Base-by-base conservation (phyloP, 2,888 invertebrate species). In the Polyommatus icarus region DNA sequence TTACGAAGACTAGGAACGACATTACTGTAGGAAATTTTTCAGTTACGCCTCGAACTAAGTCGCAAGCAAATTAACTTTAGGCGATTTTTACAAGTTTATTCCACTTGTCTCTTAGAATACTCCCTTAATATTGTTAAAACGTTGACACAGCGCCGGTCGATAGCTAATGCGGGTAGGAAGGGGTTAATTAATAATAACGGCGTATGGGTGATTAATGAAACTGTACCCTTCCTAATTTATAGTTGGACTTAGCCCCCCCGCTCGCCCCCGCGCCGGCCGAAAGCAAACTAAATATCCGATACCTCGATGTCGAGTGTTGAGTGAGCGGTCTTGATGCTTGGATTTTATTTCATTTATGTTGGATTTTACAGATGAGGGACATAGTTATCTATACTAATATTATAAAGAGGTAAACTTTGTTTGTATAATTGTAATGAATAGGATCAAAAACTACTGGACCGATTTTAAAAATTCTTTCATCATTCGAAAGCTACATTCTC, bases 131-230 rank as follows among this genome's bases (percentile, higher is more conserved):
- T 67, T 29, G 32, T 67, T 29, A 67, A 67, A 67, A 86, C 88
- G 88, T 91, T 91, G 91, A 91, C 91, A 90, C 84, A 83, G 84
- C 85, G 83, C 83, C 87, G 92, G 89, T 93, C 92, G 93, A 92
- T 93, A 92, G 87, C 89, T 92, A 92, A 91, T 91, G 90, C 90
- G 89, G 87, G 87, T 88, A 88, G 86, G 89, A 90, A 91, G 92
- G 93, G 91, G 93, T 94, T 93, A 94, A 94, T 94, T 94, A 94
- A 94, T 94, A 94, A 94, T 94, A 94, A 94, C 93, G 91, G 91
- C 92, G 93, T 93, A 94, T 93, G 93, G 93, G 94, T 94, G 94
- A 94, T 94, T 94, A 94, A 94, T 94, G 94, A 94, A 94, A 93
- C 92, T 91, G 90, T 93, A 94, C 94, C 94, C 94, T 94, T 93